Base-by-base conservation (phyloP, 2,888 invertebrate species). In the Parnassius glacialis region DNA sequence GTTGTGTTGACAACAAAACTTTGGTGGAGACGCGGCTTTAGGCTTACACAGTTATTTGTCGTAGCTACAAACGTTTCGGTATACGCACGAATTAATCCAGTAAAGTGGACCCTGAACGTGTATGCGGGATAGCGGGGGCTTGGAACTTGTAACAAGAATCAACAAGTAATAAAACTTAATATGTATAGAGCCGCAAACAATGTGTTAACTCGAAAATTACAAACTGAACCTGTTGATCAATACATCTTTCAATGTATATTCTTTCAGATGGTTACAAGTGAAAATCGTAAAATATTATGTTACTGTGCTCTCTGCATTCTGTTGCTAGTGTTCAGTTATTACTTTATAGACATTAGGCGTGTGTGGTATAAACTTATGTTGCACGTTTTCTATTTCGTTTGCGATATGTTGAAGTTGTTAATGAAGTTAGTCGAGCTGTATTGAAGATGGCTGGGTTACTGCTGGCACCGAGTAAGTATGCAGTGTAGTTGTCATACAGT, bases 201-300 rank as follows among this genome's bases (percentile, higher is more conserved):
- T 54, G 43, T 11, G 11, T 43, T 10, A 43, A 11, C 11, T 43
- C 43, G 10, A 43, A 34, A 34, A 34, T 34, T 10, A 43, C 43
- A 10, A 43, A 11, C 43, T 11, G 10, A 43, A 43, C 43, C 10
- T 43, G 43, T 11, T 43, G 43, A 11, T 43, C 10, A 43, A n/a
- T 43, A 43, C 43, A 11, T 11, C 7, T 45, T 45, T 45, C 45
- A 45, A 45, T 12, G 12, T n/a, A 3, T 34, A 34, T 34, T 34
- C 57, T 82, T 84, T 77, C 89, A 85, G 88, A 90, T 91, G 90
- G 80, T 89, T 80, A 81, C 81, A 78, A 80, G 77, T 80, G 83
- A 78, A 70, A 80, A 80, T 72, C 76, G 78, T 64, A 84, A 76
- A 73, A 69, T 78, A 76, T 57, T 81, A 83, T 86, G 86, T 66